Percentiles rank a stretch among this genome's conserved stretches.
Evolutionary conservation across 2,888 invertebrate species (phyloP).

Genomic region (Eilema caniola): DNA sequence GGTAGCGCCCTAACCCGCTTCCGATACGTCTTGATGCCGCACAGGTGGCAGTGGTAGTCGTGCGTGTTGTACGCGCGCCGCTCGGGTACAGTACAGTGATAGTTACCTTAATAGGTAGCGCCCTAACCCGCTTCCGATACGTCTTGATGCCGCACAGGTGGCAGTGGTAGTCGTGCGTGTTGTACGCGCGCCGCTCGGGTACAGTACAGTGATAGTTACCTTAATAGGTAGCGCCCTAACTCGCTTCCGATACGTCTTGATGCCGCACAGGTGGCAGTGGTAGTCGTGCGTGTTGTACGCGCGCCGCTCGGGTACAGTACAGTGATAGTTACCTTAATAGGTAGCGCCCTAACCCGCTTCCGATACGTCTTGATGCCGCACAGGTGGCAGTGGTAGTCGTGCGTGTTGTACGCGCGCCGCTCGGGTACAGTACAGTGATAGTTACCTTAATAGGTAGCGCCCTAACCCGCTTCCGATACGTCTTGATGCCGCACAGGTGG

Average conservation of each 20-base stretch:
- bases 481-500: slow-evolving; percentile 96
- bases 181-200: slow-evolving; percentile 93
- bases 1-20: slow-evolving; percentile 94
- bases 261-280: slow-evolving; percentile 96
- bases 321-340: slow-evolving; percentile 90
- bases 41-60: slow-evolving; percentile 97
- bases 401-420: slow-evolving; percentile 94
- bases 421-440: too few species aligned
- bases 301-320: slow-evolving; percentile 91
- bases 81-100: too few species aligned
- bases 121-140: slow-evolving; percentile 94
- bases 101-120: slow-evolving; percentile 91
- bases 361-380: slow-evolving; percentile 96
- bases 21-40: slow-evolving; percentile 95
- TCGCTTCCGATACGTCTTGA: slow-evolving; percentile 95
- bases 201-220: too few species aligned
- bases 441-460: slow-evolving; percentile 91
- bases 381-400: slow-evolving; percentile 97
- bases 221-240: slow-evolving; percentile 94
- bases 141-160: slow-evolving; percentile 97
- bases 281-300: slow-evolving; percentile 97
- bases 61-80: slow-evolving; percentile 95
- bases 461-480: slow-evolving; percentile 94
- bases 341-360: slow-evolving; percentile 94
- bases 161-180: slow-evolving; percentile 97